Evolutionary conservation across 2,113 vertebrate species (phyloP).

Genomic region (Microcebus murinus): DNA sequence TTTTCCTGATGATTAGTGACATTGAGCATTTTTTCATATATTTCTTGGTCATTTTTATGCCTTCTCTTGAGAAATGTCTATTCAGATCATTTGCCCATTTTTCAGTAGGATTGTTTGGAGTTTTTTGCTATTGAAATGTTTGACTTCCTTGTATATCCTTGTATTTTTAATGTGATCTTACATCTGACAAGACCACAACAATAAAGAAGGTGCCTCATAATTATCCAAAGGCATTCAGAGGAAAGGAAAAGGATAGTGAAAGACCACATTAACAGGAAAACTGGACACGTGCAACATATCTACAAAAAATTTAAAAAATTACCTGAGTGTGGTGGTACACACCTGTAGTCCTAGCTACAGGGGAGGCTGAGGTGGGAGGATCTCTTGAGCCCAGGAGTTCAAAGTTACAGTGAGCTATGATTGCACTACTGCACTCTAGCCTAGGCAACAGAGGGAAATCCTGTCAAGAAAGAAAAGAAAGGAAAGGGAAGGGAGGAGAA

Average conservation of each 20-base stretch:
- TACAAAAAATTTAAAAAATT: too few species aligned
- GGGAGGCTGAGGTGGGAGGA: too few species aligned
- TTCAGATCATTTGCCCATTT: neutral
- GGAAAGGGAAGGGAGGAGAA: too few species aligned
- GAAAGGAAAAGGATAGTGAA: slow-evolving; percentile 31
- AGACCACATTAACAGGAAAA: slow-evolving; percentile 34
- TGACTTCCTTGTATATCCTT: neutral
- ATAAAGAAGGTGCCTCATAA: slow-evolving; percentile 15
- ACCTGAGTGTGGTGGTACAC: too few species aligned
- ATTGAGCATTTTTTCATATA: neutral
- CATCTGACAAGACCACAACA: slow-evolving; percentile 34
- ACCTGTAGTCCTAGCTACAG: too few species aligned
- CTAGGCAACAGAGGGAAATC: too few species aligned
- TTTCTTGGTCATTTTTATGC: neutral
- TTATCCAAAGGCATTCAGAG: slow-evolving; percentile 52
- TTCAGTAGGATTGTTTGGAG: neutral
- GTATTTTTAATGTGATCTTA: slow-evolving; percentile 31
- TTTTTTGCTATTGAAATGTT: neutral
- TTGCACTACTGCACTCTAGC: too few species aligned
- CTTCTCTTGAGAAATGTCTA: neutral
- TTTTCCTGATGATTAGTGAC: neutral
- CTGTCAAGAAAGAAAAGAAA: too few species aligned
- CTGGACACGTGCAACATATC: neutral
- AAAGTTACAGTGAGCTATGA: too few species aligned
- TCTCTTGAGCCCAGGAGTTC: too few species aligned